Evolutionary conservation across 2,888 invertebrate species (phyloP).

Genomic region (Caenorhabditis wallacei): DNA sequence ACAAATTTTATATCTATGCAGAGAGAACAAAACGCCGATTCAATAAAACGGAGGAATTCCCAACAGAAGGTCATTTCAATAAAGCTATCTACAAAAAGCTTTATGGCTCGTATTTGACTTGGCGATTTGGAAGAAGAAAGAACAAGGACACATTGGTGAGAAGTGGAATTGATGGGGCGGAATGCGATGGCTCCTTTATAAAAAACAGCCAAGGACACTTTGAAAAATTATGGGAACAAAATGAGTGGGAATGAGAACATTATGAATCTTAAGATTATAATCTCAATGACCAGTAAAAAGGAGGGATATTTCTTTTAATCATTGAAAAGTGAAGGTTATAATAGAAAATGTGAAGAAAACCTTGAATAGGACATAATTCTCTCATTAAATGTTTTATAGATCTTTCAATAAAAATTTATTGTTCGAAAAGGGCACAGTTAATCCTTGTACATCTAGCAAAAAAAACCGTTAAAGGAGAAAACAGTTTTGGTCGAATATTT

Average conservation of each 20-base stretch:
- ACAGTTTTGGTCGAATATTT: too few relatives aligned
- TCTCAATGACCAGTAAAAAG: slow-evolving; percentile 1
- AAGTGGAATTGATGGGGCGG: slow-evolving; percentile 24
- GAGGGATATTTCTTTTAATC: slow-evolving; percentile 1
- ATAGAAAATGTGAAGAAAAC: too few relatives aligned
- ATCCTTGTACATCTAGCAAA: too few relatives aligned
- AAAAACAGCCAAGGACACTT: slow-evolving; percentile 26
- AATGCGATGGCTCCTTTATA: slow-evolving; percentile 26
- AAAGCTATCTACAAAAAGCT: slow-evolving; percentile 36
- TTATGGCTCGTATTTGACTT: slow-evolving; percentile 30
- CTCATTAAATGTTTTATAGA: too few relatives aligned
- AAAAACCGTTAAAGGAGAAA: too few relatives aligned
- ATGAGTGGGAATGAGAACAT: slow-evolving; percentile 1
- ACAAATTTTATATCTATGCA: neutral
- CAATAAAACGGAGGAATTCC: neutral
- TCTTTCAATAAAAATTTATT: too few relatives aligned
- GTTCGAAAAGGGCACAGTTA: too few relatives aligned
- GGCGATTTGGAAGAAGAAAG: slow-evolving; percentile 11
- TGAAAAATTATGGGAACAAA: slow-evolving; percentile 19
- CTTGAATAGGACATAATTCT: too few relatives aligned
- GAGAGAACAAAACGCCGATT: neutral
- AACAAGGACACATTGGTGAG: slow-evolving; percentile 23
- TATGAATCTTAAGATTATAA: slow-evolving; percentile 12
- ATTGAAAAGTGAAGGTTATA: too few relatives aligned
- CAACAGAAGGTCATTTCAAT: slow-evolving; percentile 36